A percentile compares a stretch with the other conserved stretches of the same genome.
Conservation (phyloP, 2,113 vertebrate genomes). For the Daboia siamensis region DNA sequence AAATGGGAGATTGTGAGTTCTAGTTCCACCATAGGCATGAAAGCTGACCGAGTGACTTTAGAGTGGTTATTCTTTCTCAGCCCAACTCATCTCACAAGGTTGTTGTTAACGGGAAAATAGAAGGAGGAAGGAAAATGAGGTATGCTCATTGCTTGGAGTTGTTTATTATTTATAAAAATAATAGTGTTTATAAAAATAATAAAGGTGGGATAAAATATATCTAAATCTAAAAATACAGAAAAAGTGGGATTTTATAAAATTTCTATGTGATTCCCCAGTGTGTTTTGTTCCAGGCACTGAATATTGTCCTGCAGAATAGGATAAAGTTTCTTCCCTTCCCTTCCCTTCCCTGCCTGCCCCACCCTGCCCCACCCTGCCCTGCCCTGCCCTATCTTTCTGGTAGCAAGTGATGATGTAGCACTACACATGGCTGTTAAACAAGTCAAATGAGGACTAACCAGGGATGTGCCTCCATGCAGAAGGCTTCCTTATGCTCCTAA, state of each 20-base stretch:
- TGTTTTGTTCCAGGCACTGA: background rate
- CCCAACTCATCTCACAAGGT: background rate
- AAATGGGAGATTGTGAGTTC: background rate
- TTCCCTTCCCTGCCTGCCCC: background rate
- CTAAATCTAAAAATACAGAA: background rate
- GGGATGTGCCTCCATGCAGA: background rate
- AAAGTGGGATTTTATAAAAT: background rate
- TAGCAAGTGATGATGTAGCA: background rate
- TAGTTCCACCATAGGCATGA: background rate
- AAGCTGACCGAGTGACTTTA: background rate
- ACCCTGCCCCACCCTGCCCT: no score
- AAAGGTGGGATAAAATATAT: background rate
- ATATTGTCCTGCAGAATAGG: background rate
- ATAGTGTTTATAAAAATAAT: background rate
- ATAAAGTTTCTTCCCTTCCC: background rate
- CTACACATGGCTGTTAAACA: background rate
- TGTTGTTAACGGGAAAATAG: background rate
- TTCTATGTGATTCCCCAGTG: background rate
- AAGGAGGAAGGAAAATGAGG: background rate
- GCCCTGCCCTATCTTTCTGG: background rate
- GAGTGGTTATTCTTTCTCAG: background rate
- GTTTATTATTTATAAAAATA: background rate
- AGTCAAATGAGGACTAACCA: background rate
- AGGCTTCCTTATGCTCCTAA: background rate
- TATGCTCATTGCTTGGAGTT: background rate